These are phyloP conservation scores for Brachionus sp. DNA, from an alignment of 1,140 invertebrate genomes.

Conservation along the genomic window DNA sequence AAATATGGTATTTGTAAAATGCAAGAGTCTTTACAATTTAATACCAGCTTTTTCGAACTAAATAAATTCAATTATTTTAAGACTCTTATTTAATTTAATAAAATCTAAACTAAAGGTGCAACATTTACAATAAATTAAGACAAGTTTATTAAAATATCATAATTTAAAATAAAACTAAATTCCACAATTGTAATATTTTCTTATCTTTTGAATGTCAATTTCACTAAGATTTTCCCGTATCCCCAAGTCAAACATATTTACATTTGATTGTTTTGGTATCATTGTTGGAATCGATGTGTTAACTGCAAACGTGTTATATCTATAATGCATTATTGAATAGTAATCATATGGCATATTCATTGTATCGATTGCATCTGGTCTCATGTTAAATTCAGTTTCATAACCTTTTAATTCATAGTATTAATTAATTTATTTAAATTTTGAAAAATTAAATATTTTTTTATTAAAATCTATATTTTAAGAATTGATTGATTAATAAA, in stretches of 20 bases:
- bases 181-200: conserved; percentile 16
- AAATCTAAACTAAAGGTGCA: neutral
- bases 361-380: conserved; percentile 31
- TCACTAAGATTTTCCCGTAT: conserved; percentile 9
- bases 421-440: neutral
- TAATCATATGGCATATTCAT: conserved; percentile 39
- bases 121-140: neutral
- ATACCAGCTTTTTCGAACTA: neutral
- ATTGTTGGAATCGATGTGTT: conserved; percentile 11
- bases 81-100: neutral
- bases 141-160: neutral
- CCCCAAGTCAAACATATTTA: conserved; percentile 18
- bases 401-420: conserved; percentile 36
- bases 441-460: too few species aligned
- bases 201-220: conserved; percentile 28
- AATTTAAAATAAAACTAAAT: neutral
- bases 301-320: conserved; percentile 3
- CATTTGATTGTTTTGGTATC: neutral
- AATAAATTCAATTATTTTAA: neutral
- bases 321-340: conserved; percentile 46
- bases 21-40: neutral
- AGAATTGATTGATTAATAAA: too few species aligned
- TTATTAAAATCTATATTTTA: too few species aligned
- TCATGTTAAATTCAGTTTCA: neutral
- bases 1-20: neutral